Percentiles rank a stretch among this genome's conserved stretches.
phyloP scores from a whole-genome alignment of 2,888 invertebrate species.

The Drosophila villosipedis region DNA sequence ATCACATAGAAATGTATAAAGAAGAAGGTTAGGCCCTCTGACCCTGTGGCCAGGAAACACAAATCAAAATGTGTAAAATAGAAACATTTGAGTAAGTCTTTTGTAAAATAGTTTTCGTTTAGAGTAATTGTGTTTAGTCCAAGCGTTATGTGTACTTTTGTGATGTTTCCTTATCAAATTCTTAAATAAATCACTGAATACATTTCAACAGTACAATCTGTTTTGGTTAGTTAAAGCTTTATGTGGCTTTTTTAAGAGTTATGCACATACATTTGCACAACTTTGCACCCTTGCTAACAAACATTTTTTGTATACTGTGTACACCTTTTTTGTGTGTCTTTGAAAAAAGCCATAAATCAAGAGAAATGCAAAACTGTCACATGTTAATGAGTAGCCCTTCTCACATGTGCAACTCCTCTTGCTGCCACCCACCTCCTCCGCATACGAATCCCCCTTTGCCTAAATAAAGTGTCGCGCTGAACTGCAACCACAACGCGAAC shows the following conservation, averaged over 20 bases:
- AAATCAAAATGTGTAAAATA: background rate
- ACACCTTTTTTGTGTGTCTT: background rate
- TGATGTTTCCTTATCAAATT: background rate
- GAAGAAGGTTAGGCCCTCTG: background rate
- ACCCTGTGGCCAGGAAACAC: background rate
- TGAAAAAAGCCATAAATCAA: slow-evolving; percentile 32
- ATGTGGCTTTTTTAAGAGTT: background rate
- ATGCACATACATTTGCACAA: slow-evolving; percentile 4
- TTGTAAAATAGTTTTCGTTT: background rate
- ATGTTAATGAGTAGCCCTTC: slow-evolving; percentile 51
- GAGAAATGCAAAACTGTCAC: slow-evolving; percentile 29
- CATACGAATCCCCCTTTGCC: background rate
- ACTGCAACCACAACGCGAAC: slow-evolving; percentile 23
- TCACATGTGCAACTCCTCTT: slow-evolving; percentile 23
- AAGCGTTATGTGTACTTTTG: background rate
- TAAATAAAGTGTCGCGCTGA: slow-evolving; percentile 17
- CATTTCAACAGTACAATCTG: background rate
- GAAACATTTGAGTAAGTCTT: too few relatives aligned
- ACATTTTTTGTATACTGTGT: background rate
- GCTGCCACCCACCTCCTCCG: background rate
- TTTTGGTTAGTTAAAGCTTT: background rate
- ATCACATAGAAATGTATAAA: background rate
- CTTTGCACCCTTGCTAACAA: background rate
- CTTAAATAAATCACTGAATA: background rate
- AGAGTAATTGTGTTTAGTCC: background rate